Evolutionary conservation across 2,888 invertebrate species (phyloP).

Genomic region (Acronicta aceris): DNA sequence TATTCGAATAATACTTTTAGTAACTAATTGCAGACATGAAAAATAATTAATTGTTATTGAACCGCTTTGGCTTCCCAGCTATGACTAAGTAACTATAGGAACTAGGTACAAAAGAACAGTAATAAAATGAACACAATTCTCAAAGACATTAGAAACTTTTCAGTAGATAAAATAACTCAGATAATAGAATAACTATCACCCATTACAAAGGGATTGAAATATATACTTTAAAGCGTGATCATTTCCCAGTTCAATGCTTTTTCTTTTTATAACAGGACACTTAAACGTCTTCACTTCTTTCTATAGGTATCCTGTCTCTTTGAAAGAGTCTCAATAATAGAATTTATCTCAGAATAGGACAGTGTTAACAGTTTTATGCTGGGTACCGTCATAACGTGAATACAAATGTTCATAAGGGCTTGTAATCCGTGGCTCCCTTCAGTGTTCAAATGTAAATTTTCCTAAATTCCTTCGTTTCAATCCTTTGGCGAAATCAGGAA

Average conservation of each 20-base stretch:
- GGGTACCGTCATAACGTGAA: slow-evolving; percentile 52
- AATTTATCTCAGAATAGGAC: slow-evolving; percentile 41
- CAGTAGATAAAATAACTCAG: background rate
- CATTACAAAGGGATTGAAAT: slow-evolving; percentile 16
- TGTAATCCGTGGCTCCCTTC: slow-evolving; percentile 64
- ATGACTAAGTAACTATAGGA: too few species aligned
- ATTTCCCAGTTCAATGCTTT: slow-evolving; percentile 31
- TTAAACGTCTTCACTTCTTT: slow-evolving; percentile 26
- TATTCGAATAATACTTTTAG: too few species aligned
- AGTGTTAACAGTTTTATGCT: slow-evolving; percentile 53
- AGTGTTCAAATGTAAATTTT: slow-evolving; percentile 70
- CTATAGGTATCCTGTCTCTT: slow-evolving; percentile 25
- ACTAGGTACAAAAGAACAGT: too few species aligned
- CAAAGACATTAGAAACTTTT: background rate
- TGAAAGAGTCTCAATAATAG: slow-evolving; percentile 35
- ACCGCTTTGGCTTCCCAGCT: too few species aligned
- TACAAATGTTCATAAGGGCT: slow-evolving; percentile 70
- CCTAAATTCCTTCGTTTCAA: slow-evolving; percentile 67
- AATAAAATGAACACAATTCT: too few species aligned
- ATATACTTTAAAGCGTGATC: slow-evolving; percentile 32
- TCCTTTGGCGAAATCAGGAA: slow-evolving; percentile 70
- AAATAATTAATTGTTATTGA: too few species aligned
- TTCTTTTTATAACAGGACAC: slow-evolving; percentile 34
- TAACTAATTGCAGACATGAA: too few species aligned
- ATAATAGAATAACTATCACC: too few species aligned